A percentile compares a stretch with the other conserved stretches of the same genome.
Evolutionary conservation across 2,888 invertebrate species (phyloP).

Genomic region (Belgica antarctica): DNA sequence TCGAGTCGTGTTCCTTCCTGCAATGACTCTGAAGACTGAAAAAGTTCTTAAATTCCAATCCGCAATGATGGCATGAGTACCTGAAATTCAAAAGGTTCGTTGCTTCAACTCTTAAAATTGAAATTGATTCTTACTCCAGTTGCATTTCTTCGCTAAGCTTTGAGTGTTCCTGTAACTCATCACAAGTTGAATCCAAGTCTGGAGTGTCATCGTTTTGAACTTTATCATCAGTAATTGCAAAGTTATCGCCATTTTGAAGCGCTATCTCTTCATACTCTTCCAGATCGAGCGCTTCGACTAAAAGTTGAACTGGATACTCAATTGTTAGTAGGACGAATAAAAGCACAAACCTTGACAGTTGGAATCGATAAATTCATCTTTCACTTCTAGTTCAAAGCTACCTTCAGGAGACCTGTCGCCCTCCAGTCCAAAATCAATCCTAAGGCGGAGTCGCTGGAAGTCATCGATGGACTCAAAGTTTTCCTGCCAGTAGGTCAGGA

Average conservation of each 20-base stretch:
- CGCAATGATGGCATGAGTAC: constrained; percentile 13
- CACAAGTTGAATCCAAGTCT: background rate
- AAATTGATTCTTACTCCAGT: constrained; percentile 13
- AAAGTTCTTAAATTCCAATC: constrained; percentile 12
- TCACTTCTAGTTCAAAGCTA: background rate
- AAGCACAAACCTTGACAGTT: constrained; percentile 1
- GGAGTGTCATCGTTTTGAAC: background rate
- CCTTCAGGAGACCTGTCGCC: background rate
- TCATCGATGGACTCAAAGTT: background rate
- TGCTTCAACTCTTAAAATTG: no score
- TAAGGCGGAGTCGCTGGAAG: background rate
- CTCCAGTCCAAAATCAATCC: background rate
- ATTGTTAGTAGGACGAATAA: constrained; percentile 15
- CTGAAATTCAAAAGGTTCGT: background rate
- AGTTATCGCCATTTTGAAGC: background rate
- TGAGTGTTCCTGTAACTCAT: background rate
- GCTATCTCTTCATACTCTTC: constrained; percentile 21
- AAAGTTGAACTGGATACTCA: no score
- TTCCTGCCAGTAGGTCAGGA: background rate
- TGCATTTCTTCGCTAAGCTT: background rate
- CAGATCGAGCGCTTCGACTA: no score
- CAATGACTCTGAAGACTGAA: constrained; percentile 1
- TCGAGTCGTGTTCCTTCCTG: background rate
- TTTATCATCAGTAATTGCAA: background rate
- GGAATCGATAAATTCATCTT: background rate